Base-by-base conservation (phyloP, 1,140 invertebrate genomes). In the Elymnias hypermnestra region DNA sequence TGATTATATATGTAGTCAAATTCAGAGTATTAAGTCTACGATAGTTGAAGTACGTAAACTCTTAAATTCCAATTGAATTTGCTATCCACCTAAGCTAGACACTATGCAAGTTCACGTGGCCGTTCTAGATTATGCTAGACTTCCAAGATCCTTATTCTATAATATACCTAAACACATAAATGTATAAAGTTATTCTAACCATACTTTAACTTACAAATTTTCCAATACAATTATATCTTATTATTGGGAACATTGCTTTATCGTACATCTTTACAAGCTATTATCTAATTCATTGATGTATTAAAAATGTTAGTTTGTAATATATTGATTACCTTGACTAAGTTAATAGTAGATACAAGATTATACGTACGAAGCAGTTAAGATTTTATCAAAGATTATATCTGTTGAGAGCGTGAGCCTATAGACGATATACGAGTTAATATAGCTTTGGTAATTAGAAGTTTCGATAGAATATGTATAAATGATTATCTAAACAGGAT, bases 101-200 rank as follows among this genome's bases (percentile, higher is more conserved):
- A 9, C 14, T 4, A 15, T 13, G 8, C 29, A 33, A 21, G 29
- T 33, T 15, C 2, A 6, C 29, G 14, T 8, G 13, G 14, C 6
- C 54, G 49, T 53, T 49, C 18, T 43, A 44, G 4, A 29, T 42
- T 46, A 53, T 38, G 29, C n/a, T 45, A 50, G 29, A 51, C 21
- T 35, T 53, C 42, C 57, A 50, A 53, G 23, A 60, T 21, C 52
- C 54, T 66, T 71, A 81, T 13, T 2, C 60, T 72, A 72, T 35
- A 36, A 39, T 76, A 63, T 68, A 28, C 53, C 72, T 78, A 82
- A 73, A 64, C 79, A 79, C 67, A 77, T 75, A 72, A 36, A 63
- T 75, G 72, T 71, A 78, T 70, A 74, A 58, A 40, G 46, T 70
- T 69, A 53, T 45, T 46, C 67, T 69, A 71, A 48, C 44, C 35